phyloP scores from a whole-genome alignment of 2,797 vertebrate genomes.

The Psittacula derbiana region DNA sequence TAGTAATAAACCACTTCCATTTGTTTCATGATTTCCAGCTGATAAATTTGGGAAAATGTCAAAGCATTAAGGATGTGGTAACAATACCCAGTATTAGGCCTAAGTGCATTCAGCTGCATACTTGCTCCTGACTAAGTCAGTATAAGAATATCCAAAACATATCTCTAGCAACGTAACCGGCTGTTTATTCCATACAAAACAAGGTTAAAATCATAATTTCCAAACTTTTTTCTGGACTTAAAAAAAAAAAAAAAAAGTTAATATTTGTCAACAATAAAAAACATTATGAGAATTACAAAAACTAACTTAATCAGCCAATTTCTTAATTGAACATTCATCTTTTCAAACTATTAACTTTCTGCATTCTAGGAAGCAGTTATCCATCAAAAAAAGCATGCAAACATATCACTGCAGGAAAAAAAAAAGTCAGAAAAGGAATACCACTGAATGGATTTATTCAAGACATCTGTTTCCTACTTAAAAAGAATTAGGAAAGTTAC shows the following conservation, averaged over 20 bases:
- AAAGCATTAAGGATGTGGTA: not conserved
- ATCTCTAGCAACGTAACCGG: not conserved
- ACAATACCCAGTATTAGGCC: not conserved
- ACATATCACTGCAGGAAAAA: not conserved
- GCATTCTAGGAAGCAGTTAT: not conserved
- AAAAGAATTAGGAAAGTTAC: not conserved
- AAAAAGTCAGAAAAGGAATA: accelerated
- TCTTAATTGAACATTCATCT: not conserved
- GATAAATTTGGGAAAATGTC: not conserved
- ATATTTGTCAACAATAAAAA: not conserved
- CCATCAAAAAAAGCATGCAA: not conserved
- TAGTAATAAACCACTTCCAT: not conserved
- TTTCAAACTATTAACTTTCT: not conserved
- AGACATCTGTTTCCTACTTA: not conserved
- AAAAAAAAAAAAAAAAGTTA: not conserved
- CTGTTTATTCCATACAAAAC: not conserved
- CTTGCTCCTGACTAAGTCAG: not conserved
- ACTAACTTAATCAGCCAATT: not conserved
- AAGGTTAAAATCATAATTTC: not conserved
- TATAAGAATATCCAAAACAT: not conserved
- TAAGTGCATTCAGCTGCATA: not conserved
- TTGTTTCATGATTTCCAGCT: not conserved
- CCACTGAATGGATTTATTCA: not conserved
- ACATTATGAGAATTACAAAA: not conserved
- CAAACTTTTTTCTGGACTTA: not conserved